Conservation (phyloP, 2,797 vertebrate species). For the Sebastolobus altivelis region DNA sequence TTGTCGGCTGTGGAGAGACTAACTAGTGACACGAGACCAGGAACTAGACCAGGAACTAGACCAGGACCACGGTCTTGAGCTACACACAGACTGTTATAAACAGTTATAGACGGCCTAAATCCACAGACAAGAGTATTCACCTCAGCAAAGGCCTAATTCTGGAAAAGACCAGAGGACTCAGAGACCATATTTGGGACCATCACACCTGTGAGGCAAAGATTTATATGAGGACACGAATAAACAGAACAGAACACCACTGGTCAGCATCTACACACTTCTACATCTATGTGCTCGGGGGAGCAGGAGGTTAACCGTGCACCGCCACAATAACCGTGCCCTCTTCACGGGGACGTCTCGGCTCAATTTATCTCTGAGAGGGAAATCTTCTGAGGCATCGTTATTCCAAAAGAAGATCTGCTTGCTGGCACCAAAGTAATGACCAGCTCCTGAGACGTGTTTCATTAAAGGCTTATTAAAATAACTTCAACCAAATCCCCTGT, state of each 20-base stretch:
- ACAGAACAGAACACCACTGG: constrained; percentile 31
- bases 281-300: neutral
- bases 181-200: constrained; percentile 82
- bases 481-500: constrained; percentile 68
- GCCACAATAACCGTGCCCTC: constrained; percentile 26
- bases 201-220: constrained; percentile 85
- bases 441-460: constrained; percentile 69
- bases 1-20: neutral
- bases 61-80: no score
- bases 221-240: constrained; percentile 57
- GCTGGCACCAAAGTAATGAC: constrained; percentile 58
- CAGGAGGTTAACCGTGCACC: constrained; percentile 19
- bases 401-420: constrained; percentile 48
- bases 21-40: neutral
- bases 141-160: constrained; percentile 82
- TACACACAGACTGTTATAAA: neutral
- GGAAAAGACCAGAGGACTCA: constrained; percentile 87
- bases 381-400: constrained; percentile 61
- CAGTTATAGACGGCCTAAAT: neutral
- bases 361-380: constrained; percentile 38
- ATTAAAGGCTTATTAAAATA: constrained; percentile 79
- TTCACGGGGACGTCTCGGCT: constrained; percentile 16
- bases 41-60: no score
- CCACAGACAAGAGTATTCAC: constrained; percentile 77
- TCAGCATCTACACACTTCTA: neutral